Base-by-base conservation (phyloP, 2,888 invertebrate species). In the Cosmia pyralina region DNA sequence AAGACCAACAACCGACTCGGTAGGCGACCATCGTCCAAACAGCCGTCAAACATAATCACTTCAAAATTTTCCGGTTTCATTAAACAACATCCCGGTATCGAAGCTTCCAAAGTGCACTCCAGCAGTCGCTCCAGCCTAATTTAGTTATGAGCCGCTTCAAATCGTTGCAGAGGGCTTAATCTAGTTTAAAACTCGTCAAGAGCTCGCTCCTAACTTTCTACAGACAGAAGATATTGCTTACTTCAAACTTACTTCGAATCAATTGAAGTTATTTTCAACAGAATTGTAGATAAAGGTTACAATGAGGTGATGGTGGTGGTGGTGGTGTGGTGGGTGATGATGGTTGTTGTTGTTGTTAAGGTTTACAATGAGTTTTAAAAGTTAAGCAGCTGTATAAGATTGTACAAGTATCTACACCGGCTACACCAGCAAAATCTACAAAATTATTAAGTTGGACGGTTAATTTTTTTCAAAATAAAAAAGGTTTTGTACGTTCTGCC, bases 131-230 rank as follows among this genome's bases (percentile, higher is more conserved):
- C 77, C n/a, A 55, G 41, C n/a, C 15, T 68, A 70, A 79, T 77
- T 57, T 15, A 68, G 70, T 79, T 71, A 60, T 28, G 59, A 81
- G 70, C 28, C 50, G 19, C 64, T 81, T 28, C 67, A 53, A 72
- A 69, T 66, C 63, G 34, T 46, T 63, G 52, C 58, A 71, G 50
- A 44, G 63, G 63, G 67, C 62, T 53, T 77, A 72, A 80, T 80
- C 57, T 60, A 66, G 53, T 81, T 80, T 58, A 53, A 66, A 69
- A 66, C 78, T 78, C 38, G 69, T 69, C 58, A 69, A 72, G 69
- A 55, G 59, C 22, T 67, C 8, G 4, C 46, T 60, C 2, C 11
- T n/a, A 68, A 69, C 72, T 69, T 72, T 55, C 53, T 72, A 50
- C 69, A 11, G 46, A 59, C 34, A 57, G 73, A 41, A 46, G 65